A percentile compares a stretch with the other conserved stretches of the same genome.
Conservation (phyloP, 2,888 invertebrate genomes). For the Acleris holmiana region DNA sequence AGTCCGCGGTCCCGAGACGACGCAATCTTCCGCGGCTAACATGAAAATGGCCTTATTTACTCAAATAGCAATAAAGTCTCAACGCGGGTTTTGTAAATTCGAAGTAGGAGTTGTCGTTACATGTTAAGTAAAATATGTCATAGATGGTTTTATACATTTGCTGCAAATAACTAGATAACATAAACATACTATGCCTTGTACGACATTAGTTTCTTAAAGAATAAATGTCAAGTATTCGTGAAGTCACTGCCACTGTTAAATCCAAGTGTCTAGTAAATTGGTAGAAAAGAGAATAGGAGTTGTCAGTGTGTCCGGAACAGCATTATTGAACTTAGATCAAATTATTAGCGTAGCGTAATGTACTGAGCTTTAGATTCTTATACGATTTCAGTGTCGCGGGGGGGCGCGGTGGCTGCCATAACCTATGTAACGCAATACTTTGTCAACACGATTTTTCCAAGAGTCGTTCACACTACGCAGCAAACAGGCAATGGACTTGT, state of each 20-base stretch:
- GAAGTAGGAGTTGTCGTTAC: conserved; percentile 26
- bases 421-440: no score
- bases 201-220: conserved; percentile 33
- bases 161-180: conserved; percentile 12
- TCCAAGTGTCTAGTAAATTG: conserved; percentile 41
- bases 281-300: conserved; percentile 52
- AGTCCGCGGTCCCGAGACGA: conserved; percentile 12
- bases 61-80: conserved; percentile 40
- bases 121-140: conserved; percentile 13
- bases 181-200: conserved; percentile 31
- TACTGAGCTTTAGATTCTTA: conserved; percentile 72
- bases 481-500: background rate
- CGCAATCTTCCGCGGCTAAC: conserved; percentile 22
- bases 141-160: conserved; percentile 19
- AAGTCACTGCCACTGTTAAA: conserved; percentile 29
- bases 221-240: conserved; percentile 8
- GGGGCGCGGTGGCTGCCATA: conserved; percentile 42
- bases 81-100: conserved; percentile 31
- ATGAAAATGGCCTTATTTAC: conserved; percentile 34
- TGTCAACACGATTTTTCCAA: no score
- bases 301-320: conserved; percentile 67
- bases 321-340: conserved; percentile 68
- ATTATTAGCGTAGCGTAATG: conserved; percentile 64
- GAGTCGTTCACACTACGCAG: no score
- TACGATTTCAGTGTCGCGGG: conserved; percentile 40